Base-by-base conservation (phyloP, 1,140 invertebrate genomes). In the Neodiprion lecontei region DNA sequence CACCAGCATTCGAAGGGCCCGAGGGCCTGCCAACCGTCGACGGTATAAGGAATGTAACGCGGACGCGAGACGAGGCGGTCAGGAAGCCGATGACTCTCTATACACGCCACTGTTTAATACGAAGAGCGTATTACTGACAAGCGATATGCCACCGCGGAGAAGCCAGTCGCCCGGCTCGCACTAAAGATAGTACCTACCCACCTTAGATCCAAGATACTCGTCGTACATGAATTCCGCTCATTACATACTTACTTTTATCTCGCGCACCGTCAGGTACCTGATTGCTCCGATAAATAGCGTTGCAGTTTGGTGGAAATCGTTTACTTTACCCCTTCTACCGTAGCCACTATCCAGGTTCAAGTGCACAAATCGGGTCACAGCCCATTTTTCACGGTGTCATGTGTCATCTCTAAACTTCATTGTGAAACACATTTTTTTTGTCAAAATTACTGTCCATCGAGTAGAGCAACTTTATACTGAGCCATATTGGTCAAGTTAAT, bases 51-150 rank as follows among this genome's bases (percentile, higher is more conserved):
- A 61, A 61, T 61, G 53, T 61, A 61, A 61, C 53, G 53, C 53
- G 53, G 53, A 14, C 53, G 53, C 11, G 53, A 61, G 53, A 61
- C 53, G 28, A 40, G 28, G 53, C 53, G 53, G 53, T 7, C 53
- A 61, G 53, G 53, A 61, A 61, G 53, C 53, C 53, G 53, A 61
- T 61, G 53, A 61, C 53, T 61, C 53, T 61, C n/a, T 61, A 61
- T 61, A 61, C 53, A 61, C 53, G 53, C 53, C 53, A 61, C 53
- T 61, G 53, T 61, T 61, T 61, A 61, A 61, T 61, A 61, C 53
- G 11, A 61, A 61, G 53, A 61, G 53, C 53, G 53, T 61, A 61
- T 61, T 61, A 61, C 53, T 61, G 53, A 61, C 53, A 61, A 61
- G 53, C 53, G 53, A 61, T 61, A 61, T 61, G 53, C 53, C 53